These are phyloP conservation scores for Morbakka virulenta DNA, from an alignment of 30 jellyfish, hydroid and myxozoan species.

Conservation along the genomic window DNA sequence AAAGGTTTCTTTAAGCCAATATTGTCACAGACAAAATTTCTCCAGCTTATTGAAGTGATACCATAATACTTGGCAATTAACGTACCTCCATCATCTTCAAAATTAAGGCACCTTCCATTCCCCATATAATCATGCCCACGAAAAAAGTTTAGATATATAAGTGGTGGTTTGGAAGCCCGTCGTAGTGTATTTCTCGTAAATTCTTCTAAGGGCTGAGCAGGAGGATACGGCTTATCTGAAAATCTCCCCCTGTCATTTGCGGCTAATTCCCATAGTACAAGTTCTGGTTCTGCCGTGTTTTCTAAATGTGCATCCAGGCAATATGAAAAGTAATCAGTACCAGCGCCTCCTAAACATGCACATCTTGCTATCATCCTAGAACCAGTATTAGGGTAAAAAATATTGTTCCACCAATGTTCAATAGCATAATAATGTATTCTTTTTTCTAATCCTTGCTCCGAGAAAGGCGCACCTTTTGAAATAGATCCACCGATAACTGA, in stretches of 20 bases:
- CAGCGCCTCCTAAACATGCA: conserved; percentile 91
- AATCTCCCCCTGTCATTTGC: conserved; percentile 96
- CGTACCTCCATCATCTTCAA: conserved; percentile 95
- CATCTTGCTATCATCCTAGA: conserved; percentile 59
- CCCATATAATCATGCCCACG: conserved; percentile 87
- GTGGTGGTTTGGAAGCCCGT: conserved; percentile 77
- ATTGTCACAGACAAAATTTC: conserved; percentile 84
- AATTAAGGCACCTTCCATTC: conserved; percentile 72
- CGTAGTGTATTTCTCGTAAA: conserved; percentile 65
- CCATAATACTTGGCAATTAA: conserved; percentile 81
- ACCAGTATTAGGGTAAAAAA: conserved; percentile 63
- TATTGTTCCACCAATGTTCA: conserved; percentile 85
- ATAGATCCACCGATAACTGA: conserved; percentile 95
- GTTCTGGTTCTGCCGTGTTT: conserved; percentile 67
- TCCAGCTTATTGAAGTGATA: conserved; percentile 91
- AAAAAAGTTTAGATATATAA: conserved; percentile 67
- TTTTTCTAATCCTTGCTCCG: conserved; percentile 80
- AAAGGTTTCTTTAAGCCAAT: conserved; percentile 34
- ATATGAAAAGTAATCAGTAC: conserved; percentile 92
- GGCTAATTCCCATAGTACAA: conserved; percentile 90
- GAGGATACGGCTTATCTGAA: conserved; percentile 93
- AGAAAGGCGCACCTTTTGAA: conserved; percentile 98
- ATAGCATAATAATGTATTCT: conserved; percentile 86
- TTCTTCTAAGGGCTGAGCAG: conserved; percentile 95
- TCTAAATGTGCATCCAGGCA: conserved; percentile 80